Conservation (phyloP, 2,888 invertebrate genomes). For the Ectropis crepuscularia region DNA sequence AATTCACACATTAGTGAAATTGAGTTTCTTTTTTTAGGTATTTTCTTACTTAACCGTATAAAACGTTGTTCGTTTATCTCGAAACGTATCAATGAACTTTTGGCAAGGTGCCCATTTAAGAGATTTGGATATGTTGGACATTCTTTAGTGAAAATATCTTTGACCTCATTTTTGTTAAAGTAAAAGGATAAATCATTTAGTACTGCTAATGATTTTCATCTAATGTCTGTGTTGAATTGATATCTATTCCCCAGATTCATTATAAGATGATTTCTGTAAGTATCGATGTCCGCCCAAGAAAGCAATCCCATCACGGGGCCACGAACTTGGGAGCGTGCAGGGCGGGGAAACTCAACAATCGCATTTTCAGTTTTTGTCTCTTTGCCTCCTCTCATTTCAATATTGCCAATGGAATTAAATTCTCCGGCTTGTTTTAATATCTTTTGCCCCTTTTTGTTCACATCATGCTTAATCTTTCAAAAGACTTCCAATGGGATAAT, state of each 20-base stretch:
- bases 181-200: slow-evolving; percentile 7
- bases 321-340: slow-evolving; percentile 52
- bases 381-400: slow-evolving; percentile 65
- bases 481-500: slow-evolving; percentile 29
- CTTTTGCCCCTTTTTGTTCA: slow-evolving; percentile 57
- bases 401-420: slow-evolving; percentile 75
- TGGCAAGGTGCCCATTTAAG: slow-evolving; percentile 23
- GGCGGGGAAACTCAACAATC: slow-evolving; percentile 64
- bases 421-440: slow-evolving; percentile 68
- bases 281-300: slow-evolving; percentile 50
- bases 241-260: not conserved
- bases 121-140: slow-evolving; percentile 27
- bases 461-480: slow-evolving; percentile 35
- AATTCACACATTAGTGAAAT: not conserved
- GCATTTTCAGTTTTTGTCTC: slow-evolving; percentile 70
- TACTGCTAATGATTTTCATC: not conserved
- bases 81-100: slow-evolving; percentile 27
- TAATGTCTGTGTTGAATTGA: not conserved
- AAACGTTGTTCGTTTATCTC: slow-evolving; percentile 15
- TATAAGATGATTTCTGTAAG: not conserved
- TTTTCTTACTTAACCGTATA: slow-evolving; percentile 10
- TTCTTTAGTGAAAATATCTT: slow-evolving; percentile 27
- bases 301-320: slow-evolving; percentile 39
- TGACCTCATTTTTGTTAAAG: slow-evolving; percentile 14
- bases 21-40: not conserved